Base-by-base conservation (phyloP, 2,113 vertebrate species). In the Cynocephalus volans region DNA sequence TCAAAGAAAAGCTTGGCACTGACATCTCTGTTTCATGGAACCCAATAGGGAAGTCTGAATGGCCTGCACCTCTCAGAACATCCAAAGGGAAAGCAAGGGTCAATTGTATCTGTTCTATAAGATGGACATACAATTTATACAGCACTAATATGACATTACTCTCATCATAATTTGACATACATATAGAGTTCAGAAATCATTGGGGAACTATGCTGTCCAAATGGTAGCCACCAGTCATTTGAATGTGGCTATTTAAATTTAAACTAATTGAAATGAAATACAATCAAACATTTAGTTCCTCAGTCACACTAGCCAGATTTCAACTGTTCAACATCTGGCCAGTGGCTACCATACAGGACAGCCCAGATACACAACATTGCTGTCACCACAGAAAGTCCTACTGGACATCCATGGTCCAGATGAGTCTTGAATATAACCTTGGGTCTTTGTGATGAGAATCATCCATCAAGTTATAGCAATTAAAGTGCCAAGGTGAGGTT, bases 221-320 rank as follows among this genome's bases (percentile, higher is more conserved):
- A 86, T 13, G n/a, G n/a, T 41, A 96, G 56, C 17, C 9, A 45
- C 8, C 6, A 67, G 56, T 23, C 48, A 79, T 75, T 94, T 82
- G 77, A 73, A 87, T 41, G 50, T 93, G 95, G 73, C 48, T 54
- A 65, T 48, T 80, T 73, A 45, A 67, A 85, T 60, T 90, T 80
- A 86, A 77, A 52, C 21, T 33, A 82, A 52, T 60, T 77, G 33
- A 91, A 94, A 79, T 70, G 56, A 73, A 95, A 41, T 67, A 45
- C 31, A 77, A 81, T 48, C 9, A 87, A 88, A 80, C 65, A 31
- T 62, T 90, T 82, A 56, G 33, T 87, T 86, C 54, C 82, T 76
- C 21, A 24, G 60, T 48, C 56, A 76, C 6, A 72, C 8, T 60
- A 65, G 65, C 31, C 23, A 89, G 14, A 82, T 79, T 79, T 77